Percentiles rank a stretch among this genome's conserved stretches.
phyloP scores from a whole-genome alignment of 2,888 invertebrate genomes.

The Drosophila falleni region DNA sequence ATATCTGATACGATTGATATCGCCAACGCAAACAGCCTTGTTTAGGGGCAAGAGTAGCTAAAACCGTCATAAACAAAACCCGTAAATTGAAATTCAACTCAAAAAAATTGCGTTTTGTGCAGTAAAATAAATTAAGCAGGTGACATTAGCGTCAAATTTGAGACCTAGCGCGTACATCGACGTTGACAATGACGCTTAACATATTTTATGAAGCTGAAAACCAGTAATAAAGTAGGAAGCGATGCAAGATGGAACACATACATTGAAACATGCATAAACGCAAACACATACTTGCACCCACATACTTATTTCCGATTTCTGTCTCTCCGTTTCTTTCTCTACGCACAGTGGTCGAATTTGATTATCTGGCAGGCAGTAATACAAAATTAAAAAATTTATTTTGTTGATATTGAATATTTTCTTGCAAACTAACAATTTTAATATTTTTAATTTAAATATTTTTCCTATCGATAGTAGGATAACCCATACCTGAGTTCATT shows the following conservation, averaged over 20 bases:
- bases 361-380: too few species aligned
- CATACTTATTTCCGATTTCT: constrained; percentile 39
- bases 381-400: too few species aligned
- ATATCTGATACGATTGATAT: too few species aligned
- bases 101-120: constrained; percentile 21
- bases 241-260: constrained; percentile 68
- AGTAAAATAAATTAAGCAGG: constrained; percentile 71
- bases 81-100: neutral
- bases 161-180: constrained; percentile 8
- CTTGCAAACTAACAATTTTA: too few species aligned
- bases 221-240: constrained; percentile 78
- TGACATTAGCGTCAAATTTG: constrained; percentile 35
- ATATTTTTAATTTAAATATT: too few species aligned
- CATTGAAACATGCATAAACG: constrained; percentile 12
- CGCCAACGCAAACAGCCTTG: too few species aligned
- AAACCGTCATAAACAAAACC: too few species aligned
- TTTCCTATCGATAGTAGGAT: too few species aligned
- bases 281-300: constrained; percentile 27
- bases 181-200: constrained; percentile 60
- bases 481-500: too few species aligned
- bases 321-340: constrained; percentile 11
- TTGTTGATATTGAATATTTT: too few species aligned
- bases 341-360: neutral
- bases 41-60: neutral
- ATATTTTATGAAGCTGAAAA: constrained; percentile 75